Conservation (phyloP, 1,140 invertebrate species). For the Aethina tumida region DNA sequence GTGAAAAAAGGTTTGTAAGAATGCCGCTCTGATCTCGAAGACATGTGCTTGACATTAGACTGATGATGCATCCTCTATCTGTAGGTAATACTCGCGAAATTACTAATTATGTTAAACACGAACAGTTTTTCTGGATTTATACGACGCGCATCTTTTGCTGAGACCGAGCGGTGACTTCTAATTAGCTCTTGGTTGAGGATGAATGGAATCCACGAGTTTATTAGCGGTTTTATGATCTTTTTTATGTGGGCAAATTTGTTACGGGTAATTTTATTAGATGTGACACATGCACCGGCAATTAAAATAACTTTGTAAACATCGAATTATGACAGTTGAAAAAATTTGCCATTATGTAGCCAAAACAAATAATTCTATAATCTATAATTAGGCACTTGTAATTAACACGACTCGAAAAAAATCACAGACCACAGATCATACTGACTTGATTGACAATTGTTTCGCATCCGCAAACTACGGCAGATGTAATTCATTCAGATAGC, state of each 20-base stretch:
- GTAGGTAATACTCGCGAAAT: conserved; percentile 4
- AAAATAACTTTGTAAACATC: no score
- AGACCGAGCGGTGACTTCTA: conserved; percentile 2
- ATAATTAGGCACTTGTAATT: no score
- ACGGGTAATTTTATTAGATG: conserved; percentile 13
- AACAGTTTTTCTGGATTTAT: background rate
- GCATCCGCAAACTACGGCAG: no score
- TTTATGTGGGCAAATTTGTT: conserved; percentile 3
- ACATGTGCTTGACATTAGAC: conserved; percentile 15
- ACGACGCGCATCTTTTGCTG: background rate
- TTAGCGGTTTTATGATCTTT: conserved; percentile 10
- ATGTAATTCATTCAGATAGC: no score
- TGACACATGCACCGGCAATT: no score
- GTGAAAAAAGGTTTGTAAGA: conserved; percentile 14
- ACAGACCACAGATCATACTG: no score
- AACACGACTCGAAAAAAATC: no score
- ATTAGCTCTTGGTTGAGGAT: conserved; percentile 11
- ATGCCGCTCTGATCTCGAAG: conserved; percentile 11
- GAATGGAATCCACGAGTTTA: conserved; percentile 5
- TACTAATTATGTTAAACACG: background rate
- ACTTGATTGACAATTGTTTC: no score
- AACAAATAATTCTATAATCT: no score
- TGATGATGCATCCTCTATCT: conserved; percentile 5
- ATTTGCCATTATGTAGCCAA: no score
- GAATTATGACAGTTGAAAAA: no score